Evolutionary conservation across 2,888 invertebrate species (phyloP), one percentile per base, ranked within the genome.

Genomic region (Listrodromus nycthemerus): DNA sequence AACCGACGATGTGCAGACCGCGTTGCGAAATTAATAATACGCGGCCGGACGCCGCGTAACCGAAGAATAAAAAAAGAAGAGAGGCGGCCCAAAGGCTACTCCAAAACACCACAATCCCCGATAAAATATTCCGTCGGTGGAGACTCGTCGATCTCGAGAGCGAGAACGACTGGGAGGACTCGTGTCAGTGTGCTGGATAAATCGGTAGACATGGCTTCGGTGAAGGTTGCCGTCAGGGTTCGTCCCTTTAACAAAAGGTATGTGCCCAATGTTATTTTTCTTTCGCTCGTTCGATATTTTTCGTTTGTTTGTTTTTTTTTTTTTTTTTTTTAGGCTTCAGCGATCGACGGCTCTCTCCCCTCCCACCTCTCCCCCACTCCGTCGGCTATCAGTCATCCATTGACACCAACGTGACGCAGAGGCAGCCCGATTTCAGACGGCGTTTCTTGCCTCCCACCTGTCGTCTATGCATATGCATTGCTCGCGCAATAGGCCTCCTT

Each of bases 141-240:
- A 21, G 67, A 61, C 50, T 21, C 10, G 10, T 55, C 55, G 55
- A 13, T 41, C 41, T 1, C 21, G 10, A 55, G 3, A 55, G 55
- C 24, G 21, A 37, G 37, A 19, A n/a, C 50, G 55, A 41, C 55
- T 19, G 58, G 63, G 37, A 65, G 63, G 61, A 73, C 45, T 63
- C 63, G 67, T 52, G 63, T 71, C 24, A 45, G 24, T 70, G 82
- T 33, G 69, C 87, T 81, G 65, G 77, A 80, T 85, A 83, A 83
- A 74, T 71, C 73, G 82, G 41, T 84, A 87, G 89, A 87, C 88
- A 97, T 98, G 98, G 98, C 98, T 92, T 98, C 98, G 90, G 97
- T 98, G 91, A 97, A 97, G 95, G 98, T 98, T 93, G 98, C 97
- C 92, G 97, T 97, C 90, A 96, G 97, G 95, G 97, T 97, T 94